These are phyloP conservation scores for Notarius lentiginosus DNA, from an alignment of 2,113 vertebrate species.

Conservation along the genomic window DNA sequence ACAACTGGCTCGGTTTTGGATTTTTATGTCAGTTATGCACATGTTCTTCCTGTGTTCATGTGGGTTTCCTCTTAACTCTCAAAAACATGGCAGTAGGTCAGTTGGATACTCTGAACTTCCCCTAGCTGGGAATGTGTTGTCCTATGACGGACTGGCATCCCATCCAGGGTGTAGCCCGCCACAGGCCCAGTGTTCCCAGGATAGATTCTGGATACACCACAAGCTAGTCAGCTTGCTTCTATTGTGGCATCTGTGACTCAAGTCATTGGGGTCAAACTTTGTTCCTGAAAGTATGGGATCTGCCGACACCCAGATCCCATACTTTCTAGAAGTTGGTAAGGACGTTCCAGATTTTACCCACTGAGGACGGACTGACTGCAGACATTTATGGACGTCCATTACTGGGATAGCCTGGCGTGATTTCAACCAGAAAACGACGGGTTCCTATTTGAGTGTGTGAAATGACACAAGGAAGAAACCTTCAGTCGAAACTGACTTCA, in stretches of 20 bases:
- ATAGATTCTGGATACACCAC: neutral
- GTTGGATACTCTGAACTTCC: neutral
- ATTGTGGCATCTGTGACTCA: neutral
- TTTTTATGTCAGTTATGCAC: neutral
- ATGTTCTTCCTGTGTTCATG: neutral
- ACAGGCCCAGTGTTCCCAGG: neutral
- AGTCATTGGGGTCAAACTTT: neutral
- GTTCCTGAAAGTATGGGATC: neutral
- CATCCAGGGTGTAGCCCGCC: neutral
- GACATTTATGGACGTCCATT: neutral
- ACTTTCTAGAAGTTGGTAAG: neutral
- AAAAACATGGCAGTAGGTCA: neutral
- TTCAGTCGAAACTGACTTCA: no score
- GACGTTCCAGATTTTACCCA: neutral
- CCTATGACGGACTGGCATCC: neutral
- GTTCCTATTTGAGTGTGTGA: neutral
- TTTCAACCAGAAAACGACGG: neutral
- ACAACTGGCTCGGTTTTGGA: neutral
- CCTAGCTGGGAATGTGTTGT: neutral
- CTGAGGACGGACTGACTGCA: neutral
- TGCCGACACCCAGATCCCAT: neutral
- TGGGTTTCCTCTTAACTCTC: neutral
- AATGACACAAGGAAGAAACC: no score
- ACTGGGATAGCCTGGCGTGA: no score
- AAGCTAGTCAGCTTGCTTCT: neutral